Percentiles rank a stretch among this genome's conserved stretches.
Conservation (phyloP, 1,140 invertebrate genomes). For the Drosophila nigromelanica region DNA sequence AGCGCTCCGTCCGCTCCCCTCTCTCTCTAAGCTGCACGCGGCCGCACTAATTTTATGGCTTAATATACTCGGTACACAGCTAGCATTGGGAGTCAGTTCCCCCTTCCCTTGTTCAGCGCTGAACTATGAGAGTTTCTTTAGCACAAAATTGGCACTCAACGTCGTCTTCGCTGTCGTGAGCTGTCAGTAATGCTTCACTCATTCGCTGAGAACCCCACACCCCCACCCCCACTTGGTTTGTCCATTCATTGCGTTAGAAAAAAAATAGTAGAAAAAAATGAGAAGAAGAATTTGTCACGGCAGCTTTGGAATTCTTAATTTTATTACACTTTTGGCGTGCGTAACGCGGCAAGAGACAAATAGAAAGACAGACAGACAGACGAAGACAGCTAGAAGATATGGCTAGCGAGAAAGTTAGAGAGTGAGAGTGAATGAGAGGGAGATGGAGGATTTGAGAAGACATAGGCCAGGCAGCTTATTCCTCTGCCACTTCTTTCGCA, state of each 20-base stretch:
- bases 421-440: too few relatives aligned
- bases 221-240: neutral
- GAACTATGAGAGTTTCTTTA: constrained; percentile 59
- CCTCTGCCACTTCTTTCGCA: constrained; percentile 28
- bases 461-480: constrained; percentile 52
- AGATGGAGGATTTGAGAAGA: constrained; percentile 4
- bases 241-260: constrained; percentile 58
- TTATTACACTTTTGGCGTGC: constrained; percentile 77
- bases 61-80: constrained; percentile 66
- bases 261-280: constrained; percentile 19
- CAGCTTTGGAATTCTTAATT: constrained; percentile 83
- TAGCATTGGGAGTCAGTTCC: constrained; percentile 16
- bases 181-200: constrained; percentile 74
- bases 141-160: constrained; percentile 77
- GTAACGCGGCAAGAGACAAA: constrained; percentile 56
- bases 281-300: constrained; percentile 77
- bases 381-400: constrained; percentile 2
- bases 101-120: neutral
- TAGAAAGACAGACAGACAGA: constrained; percentile 37
- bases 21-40: constrained; percentile 28
- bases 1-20: neutral
- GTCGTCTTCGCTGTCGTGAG: constrained; percentile 53
- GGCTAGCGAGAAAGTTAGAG: neutral
- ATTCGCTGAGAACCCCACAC: constrained; percentile 52
- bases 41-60: constrained; percentile 82